A percentile compares a stretch with the other conserved stretches of the same genome.
Evolutionary conservation across 2,888 invertebrate genomes (phyloP).

Genomic region (Brachypterus glaber): DNA sequence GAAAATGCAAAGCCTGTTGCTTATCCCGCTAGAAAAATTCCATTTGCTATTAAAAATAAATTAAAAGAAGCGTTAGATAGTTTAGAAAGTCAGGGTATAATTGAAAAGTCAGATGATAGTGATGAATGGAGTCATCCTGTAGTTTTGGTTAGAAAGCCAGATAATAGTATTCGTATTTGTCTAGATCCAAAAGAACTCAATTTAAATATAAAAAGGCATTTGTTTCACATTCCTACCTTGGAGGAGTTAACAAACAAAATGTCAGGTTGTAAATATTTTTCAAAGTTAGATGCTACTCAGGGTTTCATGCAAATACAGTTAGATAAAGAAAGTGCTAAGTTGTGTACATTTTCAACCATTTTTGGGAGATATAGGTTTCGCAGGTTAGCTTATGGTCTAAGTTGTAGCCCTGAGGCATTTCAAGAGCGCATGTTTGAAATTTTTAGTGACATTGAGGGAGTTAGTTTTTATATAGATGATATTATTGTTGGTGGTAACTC

Average conservation of each 20-base stretch:
- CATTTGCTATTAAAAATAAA: slow-evolving; percentile 29
- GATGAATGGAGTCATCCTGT: slow-evolving; percentile 15
- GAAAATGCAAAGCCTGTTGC: slow-evolving; percentile 23
- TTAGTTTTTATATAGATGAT: slow-evolving; percentile 17
- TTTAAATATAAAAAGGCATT: slow-evolving; percentile 12
- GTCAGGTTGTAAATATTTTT: slow-evolving; percentile 13
- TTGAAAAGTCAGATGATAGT: slow-evolving; percentile 11
- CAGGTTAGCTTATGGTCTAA: slow-evolving; percentile 17
- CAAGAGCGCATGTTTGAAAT: slow-evolving; percentile 13
- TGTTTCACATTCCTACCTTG: too few species aligned
- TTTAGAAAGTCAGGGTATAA: slow-evolving; percentile 17
- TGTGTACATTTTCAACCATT: slow-evolving; percentile 18
- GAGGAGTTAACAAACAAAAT: too few species aligned
- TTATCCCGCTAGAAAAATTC: slow-evolving; percentile 27
- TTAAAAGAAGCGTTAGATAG: slow-evolving; percentile 24
- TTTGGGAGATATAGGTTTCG: slow-evolving; percentile 17
- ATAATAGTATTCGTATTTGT: slow-evolving; percentile 14
- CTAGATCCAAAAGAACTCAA: slow-evolving; percentile 16
- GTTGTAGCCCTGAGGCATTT: slow-evolving; percentile 15
- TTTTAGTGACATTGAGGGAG: slow-evolving; percentile 16
- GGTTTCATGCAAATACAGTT: slow-evolving; percentile 15
- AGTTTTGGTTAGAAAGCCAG: slow-evolving; percentile 14
- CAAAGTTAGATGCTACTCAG: slow-evolving; percentile 14
- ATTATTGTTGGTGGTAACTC: slow-evolving; percentile 13
- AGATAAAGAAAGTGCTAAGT: slow-evolving; percentile 12